Evolutionary conservation across 2,113 vertebrate genomes (phyloP).

Genomic region (Chiloscyllium plagiosum): DNA sequence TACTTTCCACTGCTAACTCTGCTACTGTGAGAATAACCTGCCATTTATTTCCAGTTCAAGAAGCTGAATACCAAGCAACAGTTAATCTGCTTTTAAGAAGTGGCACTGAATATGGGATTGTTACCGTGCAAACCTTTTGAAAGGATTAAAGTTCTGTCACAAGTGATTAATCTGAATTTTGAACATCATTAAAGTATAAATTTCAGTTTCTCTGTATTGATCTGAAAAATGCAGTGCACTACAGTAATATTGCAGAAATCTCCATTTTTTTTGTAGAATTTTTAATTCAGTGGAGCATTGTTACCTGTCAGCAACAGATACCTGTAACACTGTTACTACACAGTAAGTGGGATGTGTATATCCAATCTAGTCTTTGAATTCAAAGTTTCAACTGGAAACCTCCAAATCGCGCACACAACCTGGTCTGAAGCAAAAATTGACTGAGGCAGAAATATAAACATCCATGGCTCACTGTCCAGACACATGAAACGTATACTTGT

Average conservation of each 20-base stretch:
- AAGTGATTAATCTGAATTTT: slow-evolving; percentile 36
- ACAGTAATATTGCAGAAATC: slow-evolving; percentile 33
- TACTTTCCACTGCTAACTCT: slow-evolving; percentile 37
- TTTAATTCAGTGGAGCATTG: slow-evolving; percentile 23
- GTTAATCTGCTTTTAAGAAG: slow-evolving; percentile 34
- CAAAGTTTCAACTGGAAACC: background rate
- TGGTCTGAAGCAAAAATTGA: background rate
- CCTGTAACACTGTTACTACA: background rate
- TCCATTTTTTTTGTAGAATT: slow-evolving; percentile 32
- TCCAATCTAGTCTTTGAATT: slow-evolving; percentile 12
- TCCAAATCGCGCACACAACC: background rate
- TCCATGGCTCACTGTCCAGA: background rate
- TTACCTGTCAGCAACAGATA: background rate
- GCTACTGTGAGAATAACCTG: slow-evolving; percentile 38
- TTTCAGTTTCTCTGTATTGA: slow-evolving; percentile 28
- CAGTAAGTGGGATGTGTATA: background rate
- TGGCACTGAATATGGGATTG: slow-evolving; percentile 33
- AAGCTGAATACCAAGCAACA: slow-evolving; percentile 36
- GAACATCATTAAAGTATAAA: slow-evolving; percentile 34
- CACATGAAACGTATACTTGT: background rate
- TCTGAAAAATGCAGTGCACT: slow-evolving; percentile 30
- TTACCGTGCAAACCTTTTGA: slow-evolving; percentile 24
- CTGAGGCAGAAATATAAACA: background rate
- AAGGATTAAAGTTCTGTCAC: slow-evolving; percentile 37
- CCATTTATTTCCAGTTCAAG: slow-evolving; percentile 38